Base-by-base conservation (phyloP, 64 coral and sea anemone species). In the Pocillopora verrucosa region DNA sequence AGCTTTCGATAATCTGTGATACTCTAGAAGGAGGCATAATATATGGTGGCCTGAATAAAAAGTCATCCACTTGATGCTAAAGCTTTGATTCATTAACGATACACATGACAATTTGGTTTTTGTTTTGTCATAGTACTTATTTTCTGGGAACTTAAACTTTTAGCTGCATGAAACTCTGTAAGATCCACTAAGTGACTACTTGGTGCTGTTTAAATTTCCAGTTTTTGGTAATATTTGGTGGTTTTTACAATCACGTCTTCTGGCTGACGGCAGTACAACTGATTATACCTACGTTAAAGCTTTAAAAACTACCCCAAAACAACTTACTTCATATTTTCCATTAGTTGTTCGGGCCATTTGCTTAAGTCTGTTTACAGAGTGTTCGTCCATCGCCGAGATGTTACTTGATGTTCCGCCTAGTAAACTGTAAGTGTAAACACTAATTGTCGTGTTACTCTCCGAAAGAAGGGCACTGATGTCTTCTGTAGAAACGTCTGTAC, bases 1-100 rank as follows among this genome's bases (percentile, higher is more conserved):
- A 96, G 81, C 35, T 92, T 38, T 37, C 34, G 92, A 72, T 96
- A 96, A 78, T 96, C 80, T 60, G 60, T 78, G 25, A 96, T 96
- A 14, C 76, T 96, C 94, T 96, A 60, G 34, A 16, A 74, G 24
- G 84, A 34, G 61, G 20, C 65, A 68, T 16, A n/a, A 68, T 68
- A 68, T 20, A 68, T 9, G 5, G 24, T 9, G 17, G 10, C 24
- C 17, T 24, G 3, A 24, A 9, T 22, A 68, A 9, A 68, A 68
- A 20, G 17, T 17, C 9, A 22, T 68, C 2, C 2, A 9, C 30
- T 30, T 30, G 30, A 30, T 30, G 30, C 30, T 30, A 30, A 30
- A 30, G 30, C 30, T 30, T 30, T 30, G 30, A 30, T 30, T 30
- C 30, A 30, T 30, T 30, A 30, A 30, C 30, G 30, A 30, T 30